phyloP scores from a whole-genome alignment of 2,113 vertebrate species.

The Cygnus buccinator region DNA sequence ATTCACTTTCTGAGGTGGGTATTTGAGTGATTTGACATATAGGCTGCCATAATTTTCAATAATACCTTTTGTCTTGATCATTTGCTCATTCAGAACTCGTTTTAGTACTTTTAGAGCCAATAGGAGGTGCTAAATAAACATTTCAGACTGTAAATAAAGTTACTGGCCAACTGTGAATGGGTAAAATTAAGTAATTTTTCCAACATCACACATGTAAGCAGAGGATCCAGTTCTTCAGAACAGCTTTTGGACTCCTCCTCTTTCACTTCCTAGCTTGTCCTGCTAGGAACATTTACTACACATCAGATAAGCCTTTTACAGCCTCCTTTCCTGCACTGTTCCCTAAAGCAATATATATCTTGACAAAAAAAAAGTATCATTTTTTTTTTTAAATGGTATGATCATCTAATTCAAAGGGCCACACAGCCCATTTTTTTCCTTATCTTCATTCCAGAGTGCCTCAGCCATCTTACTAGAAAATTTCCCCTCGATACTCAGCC shows the following conservation, averaged over 20 bases:
- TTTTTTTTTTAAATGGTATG: neutral
- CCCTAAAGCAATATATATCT: neutral
- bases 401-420: neutral
- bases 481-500: neutral
- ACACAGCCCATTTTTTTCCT: neutral
- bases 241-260: neutral
- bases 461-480: neutral
- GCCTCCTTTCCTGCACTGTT: neutral
- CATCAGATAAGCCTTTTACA: neutral
- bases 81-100: neutral
- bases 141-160: neutral
- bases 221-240: neutral
- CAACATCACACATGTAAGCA: neutral
- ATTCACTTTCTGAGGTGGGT: neutral
- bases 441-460: neutral
- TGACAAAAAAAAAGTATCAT: rapidly evolving
- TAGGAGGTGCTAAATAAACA: neutral
- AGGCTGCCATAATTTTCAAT: neutral
- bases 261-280: neutral
- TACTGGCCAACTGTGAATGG: neutral
- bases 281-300: neutral
- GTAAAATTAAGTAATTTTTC: neutral
- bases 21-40: neutral
- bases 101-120: neutral
- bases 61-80: neutral